Evolutionary conservation across 2,888 invertebrate genomes (phyloP).

Genomic region (Temnothorax rugatulus): DNA sequence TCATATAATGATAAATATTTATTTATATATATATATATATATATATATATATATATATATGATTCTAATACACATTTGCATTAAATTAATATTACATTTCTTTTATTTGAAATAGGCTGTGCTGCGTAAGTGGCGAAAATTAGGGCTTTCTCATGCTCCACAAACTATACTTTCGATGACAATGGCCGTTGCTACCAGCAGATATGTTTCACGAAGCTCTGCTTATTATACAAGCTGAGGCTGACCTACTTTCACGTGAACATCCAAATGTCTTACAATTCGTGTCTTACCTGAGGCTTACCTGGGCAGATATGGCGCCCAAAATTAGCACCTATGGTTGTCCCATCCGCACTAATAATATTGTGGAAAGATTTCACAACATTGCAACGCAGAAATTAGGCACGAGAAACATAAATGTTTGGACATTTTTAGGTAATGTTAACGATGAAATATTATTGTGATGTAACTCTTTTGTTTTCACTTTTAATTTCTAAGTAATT

Average conservation of each 20-base stretch:
- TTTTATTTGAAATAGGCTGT: too few relatives aligned
- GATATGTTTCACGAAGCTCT: conserved; percentile 45
- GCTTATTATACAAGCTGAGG: conserved; percentile 28
- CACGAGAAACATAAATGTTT: conserved; percentile 21
- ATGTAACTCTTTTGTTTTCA: too few relatives aligned
- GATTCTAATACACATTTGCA: too few relatives aligned
- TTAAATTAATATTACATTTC: too few relatives aligned
- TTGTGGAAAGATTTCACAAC: conserved; percentile 42
- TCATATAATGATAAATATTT: too few relatives aligned
- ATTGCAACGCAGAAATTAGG: conserved; percentile 15
- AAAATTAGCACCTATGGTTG: conserved; percentile 37
- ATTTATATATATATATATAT: too few relatives aligned
- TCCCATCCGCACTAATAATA: conserved; percentile 29
- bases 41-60: too few relatives aligned
- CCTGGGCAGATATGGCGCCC: conserved; percentile 17
- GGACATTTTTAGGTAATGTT: conserved; percentile 34
- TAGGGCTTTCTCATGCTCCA: conserved; percentile 13
- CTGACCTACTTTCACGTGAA: conserved; percentile 10
- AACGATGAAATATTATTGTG: too few relatives aligned
- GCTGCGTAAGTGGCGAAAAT: conserved; percentile 38
- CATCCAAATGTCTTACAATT: conserved; percentile 43
- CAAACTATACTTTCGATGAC: conserved; percentile 40
- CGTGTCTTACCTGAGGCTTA: conserved; percentile 8
- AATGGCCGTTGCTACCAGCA: conserved; percentile 35
- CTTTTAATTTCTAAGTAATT: too few relatives aligned